Evolutionary conservation across 2,797 vertebrate genomes (phyloP), one percentile per base, ranked within the genome.

Genomic region (Trematomus bernacchii): DNA sequence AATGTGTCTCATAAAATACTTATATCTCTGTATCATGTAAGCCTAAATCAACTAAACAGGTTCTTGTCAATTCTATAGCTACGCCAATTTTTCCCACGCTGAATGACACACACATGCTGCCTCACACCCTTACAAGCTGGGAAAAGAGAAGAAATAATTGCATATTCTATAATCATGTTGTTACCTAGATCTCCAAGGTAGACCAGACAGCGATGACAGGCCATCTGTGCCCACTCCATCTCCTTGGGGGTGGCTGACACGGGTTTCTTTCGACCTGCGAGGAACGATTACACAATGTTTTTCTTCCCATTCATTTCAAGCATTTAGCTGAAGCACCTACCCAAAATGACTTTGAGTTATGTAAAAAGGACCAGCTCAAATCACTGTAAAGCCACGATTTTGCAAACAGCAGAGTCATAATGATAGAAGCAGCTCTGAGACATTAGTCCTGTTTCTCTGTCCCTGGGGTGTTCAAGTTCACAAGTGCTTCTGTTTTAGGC

Each of bases 181-280:
- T 97, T 95, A 99, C 98, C 98, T 3, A 99, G 94, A 90, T 99
- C 98, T 78, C 98, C 98, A 71, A 99, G 95, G 88, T 98, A 99
- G 64, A 99, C 97, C 73, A 99, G 95, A 80, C 98, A 99, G 44
- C 98, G 94, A 92, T 99, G 98, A 83, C 98, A 99, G 0, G 98
- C 97, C 96, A 98, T 96, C 94, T 99, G 98, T 0, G 98, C 98
- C 98, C 98, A 99, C 47, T 99, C 98, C 97, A 99, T 99, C 93
- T 99, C 98, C 93, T 98, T 99, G 74, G 95, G 95, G 0, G 96
- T 96, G 0, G 98, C 98, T 37, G 96, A 97, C 61, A 99, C 95
- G 0, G 97, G 96, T 80, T 99, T 99, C 95, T 97, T 99, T 82
- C 95, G 97, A 79, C 96, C 98, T 99, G 82, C 10, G 5, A 59